A percentile compares a stretch with the other conserved stretches of the same genome.
Evolutionary conservation across 2,888 invertebrate genomes (phyloP).

Genomic region (Chrysolina haemoptera): DNA sequence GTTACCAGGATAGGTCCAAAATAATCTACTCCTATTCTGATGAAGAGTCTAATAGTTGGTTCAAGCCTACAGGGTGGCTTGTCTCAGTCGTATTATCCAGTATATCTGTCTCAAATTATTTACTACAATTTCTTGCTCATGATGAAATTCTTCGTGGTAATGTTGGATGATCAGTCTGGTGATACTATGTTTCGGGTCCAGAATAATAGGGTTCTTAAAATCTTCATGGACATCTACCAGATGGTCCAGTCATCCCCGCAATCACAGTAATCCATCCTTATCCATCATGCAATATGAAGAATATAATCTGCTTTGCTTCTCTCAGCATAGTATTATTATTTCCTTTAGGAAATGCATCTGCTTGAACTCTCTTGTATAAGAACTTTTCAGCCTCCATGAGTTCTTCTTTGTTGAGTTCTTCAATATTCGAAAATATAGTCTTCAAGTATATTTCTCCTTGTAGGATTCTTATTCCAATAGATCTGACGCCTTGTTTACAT

Average conservation of each 20-base stretch:
- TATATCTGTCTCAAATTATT: not conserved
- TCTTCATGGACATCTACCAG: not conserved
- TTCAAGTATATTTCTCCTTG: too few species aligned
- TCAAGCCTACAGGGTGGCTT: slow-evolving; percentile 30
- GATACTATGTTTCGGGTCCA: not conserved
- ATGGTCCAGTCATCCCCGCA: not conserved
- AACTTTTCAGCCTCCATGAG: not conserved
- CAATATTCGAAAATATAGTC: too few species aligned
- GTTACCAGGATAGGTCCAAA: slow-evolving; percentile 32
- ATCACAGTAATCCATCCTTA: not conserved
- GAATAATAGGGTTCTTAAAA: not conserved
- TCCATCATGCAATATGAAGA: not conserved
- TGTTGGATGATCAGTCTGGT: slow-evolving; percentile 5
- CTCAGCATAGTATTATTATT: not conserved
- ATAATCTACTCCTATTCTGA: slow-evolving; percentile 39
- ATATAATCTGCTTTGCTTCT: not conserved
- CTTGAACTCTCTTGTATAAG: slow-evolving; percentile 2
- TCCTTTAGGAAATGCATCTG: slow-evolving; percentile 2
- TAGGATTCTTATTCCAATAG: too few species aligned
- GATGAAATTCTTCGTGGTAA: slow-evolving; percentile 19
- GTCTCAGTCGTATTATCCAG: slow-evolving; percentile 15
- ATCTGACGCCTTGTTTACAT: not conserved
- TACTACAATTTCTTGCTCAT: too few species aligned
- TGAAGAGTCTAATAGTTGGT: slow-evolving; percentile 35
- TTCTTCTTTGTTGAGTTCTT: not conserved